Evolutionary conservation across 1,140 invertebrate genomes (phyloP).

Genomic region (Heliconius himera): DNA sequence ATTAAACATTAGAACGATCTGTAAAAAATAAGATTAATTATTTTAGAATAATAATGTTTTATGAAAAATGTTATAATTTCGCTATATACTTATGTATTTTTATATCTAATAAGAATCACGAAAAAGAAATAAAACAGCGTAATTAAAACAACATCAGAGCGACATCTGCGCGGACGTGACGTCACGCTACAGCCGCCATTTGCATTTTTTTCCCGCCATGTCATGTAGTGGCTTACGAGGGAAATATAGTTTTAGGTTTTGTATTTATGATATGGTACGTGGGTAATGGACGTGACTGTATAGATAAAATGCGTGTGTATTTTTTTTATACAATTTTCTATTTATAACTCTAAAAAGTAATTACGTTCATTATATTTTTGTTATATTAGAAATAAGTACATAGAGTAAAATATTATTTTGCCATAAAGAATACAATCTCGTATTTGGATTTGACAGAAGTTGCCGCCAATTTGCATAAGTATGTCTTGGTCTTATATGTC

Average conservation of each 20-base stretch:
- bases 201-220: slow-evolving; percentile 58
- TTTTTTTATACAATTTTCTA: neutral
- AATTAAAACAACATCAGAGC: slow-evolving; percentile 67
- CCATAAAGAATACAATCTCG: too few species aligned
- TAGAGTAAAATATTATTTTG: too few species aligned
- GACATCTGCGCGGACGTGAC: slow-evolving; percentile 54
- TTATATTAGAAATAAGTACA: too few species aligned
- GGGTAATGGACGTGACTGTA: neutral
- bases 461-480: too few species aligned
- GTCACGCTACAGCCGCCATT: slow-evolving; percentile 58
- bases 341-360: too few species aligned
- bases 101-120: slow-evolving; percentile 22
- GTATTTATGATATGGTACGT: slow-evolving; percentile 9
- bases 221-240: slow-evolving; percentile 25
- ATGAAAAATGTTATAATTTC: neutral
- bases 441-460: too few species aligned
- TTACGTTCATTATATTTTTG: too few species aligned
- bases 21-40: too few species aligned
- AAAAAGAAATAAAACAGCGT: slow-evolving; percentile 52
- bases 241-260: slow-evolving; percentile 30
- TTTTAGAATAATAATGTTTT: neutral
- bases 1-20: too few species aligned
- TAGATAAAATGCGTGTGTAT: neutral
- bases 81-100: neutral
- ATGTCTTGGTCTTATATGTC: too few species aligned